phyloP scores from a whole-genome alignment of 1,140 invertebrate species.

The Hypothenemus hampei region DNA sequence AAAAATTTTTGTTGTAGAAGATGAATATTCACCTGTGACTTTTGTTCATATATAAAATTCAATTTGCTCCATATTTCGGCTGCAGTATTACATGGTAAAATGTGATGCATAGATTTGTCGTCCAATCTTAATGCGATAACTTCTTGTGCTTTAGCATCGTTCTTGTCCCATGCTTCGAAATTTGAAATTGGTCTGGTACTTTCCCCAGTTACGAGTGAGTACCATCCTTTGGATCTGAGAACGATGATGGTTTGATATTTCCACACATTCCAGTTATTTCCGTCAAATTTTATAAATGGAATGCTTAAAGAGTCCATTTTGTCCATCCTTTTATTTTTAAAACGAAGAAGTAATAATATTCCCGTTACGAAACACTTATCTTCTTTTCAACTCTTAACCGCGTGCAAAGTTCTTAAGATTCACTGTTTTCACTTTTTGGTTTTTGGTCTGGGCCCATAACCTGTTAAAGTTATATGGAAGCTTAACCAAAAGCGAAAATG shows the following conservation, averaged over 20 bases:
- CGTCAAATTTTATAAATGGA: no score
- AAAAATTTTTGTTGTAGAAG: slow-evolving; percentile 12
- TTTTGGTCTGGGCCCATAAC: no score
- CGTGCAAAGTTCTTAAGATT: no score
- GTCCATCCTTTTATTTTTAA: no score
- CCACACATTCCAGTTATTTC: neutral
- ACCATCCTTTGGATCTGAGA: slow-evolving; percentile 4
- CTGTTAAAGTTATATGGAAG: no score
- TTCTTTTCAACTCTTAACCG: no score
- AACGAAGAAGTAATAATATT: no score
- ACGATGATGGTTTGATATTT: neutral
- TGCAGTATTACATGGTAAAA: slow-evolving; percentile 15
- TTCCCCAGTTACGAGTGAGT: neutral
- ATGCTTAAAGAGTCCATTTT: no score
- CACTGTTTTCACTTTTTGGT: no score
- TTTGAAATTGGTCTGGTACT: neutral
- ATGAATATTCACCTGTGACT: slow-evolving; percentile 19
- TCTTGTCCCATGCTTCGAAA: neutral
- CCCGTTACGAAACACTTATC: no score
- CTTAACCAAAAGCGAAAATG: no score
- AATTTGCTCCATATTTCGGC: slow-evolving; percentile 24
- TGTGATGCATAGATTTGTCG: slow-evolving; percentile 13
- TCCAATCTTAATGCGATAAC: slow-evolving; percentile 14
- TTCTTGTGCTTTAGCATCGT: slow-evolving; percentile 19
- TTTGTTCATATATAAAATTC: slow-evolving; percentile 13